A percentile compares a stretch with the other conserved stretches of the same genome.
Evolutionary conservation across 2,113 vertebrate genomes (phyloP).

Genomic region (Pelusios castaneus): DNA sequence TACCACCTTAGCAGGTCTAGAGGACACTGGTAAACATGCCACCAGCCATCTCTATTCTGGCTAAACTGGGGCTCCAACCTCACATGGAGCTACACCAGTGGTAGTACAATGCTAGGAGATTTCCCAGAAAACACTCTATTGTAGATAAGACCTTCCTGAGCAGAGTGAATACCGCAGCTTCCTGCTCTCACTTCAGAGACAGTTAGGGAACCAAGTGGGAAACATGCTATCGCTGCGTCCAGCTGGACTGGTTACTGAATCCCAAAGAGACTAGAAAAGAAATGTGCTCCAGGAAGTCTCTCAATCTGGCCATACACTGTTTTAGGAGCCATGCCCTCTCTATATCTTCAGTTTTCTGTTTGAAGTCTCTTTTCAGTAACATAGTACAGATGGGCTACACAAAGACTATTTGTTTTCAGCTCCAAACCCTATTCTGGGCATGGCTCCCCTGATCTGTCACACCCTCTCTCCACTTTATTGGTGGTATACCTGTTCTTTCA

Average conservation of each 20-base stretch:
- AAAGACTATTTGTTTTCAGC: constrained; percentile 21
- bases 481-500: constrained; percentile 28
- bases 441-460: background rate
- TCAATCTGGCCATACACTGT: background rate
- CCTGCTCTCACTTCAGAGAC: background rate
- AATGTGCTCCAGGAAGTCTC: background rate
- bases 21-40: constrained; percentile 9
- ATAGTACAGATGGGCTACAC: background rate
- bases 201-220: background rate
- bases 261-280: background rate
- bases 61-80: background rate
- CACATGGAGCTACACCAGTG: background rate
- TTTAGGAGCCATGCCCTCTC: background rate
- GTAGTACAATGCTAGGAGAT: background rate
- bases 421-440: background rate
- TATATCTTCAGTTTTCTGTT: background rate
- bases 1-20: constrained; percentile 2
- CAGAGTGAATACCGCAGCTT: background rate
- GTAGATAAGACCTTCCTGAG: constrained; percentile 11
- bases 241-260: background rate
- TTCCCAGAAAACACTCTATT: background rate
- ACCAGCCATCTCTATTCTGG: background rate
- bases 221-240: background rate
- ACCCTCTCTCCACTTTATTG: constrained; percentile 24
- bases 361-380: background rate